Conservation (phyloP, 2,113 vertebrate genomes). For the Saguinus imperator region DNA sequence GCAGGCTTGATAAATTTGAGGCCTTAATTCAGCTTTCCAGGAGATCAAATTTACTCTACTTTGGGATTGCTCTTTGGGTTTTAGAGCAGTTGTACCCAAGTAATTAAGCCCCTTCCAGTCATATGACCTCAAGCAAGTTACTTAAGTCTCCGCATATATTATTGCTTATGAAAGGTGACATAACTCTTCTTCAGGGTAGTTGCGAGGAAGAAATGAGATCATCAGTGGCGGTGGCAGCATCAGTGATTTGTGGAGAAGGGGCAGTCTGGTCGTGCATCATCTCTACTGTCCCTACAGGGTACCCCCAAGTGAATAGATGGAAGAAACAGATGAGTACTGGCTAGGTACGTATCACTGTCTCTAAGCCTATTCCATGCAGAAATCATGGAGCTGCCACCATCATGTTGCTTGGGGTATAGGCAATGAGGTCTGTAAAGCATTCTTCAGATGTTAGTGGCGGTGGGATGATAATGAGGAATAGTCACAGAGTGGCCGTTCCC, state of each 20-base stretch:
- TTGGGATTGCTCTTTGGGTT: neutral
- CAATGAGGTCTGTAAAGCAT: neutral
- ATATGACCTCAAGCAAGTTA: neutral
- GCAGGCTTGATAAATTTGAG: neutral
- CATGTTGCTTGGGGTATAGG: neutral
- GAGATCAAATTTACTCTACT: neutral
- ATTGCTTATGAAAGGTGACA: neutral
- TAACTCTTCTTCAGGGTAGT: neutral
- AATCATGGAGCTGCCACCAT: neutral
- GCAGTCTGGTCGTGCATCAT: neutral
- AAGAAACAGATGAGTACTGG: neutral
- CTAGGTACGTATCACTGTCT: neutral
- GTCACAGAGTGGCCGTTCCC: neutral
- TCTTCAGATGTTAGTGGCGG: neutral
- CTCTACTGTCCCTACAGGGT: neutral
- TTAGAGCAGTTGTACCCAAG: neutral
- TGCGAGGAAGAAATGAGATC: neutral
- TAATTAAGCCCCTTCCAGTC: neutral
- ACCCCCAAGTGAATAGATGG: neutral
- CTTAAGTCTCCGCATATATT: neutral
- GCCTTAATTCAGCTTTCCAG: neutral
- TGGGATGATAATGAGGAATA: accelerated
- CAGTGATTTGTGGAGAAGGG: neutral
- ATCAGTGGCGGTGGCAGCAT: neutral
- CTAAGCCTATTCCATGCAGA: neutral